Evolutionary conservation across 2,888 invertebrate species (phyloP), one percentile per base, ranked within the genome.

Genomic region (Ceriagrion tenellum): DNA sequence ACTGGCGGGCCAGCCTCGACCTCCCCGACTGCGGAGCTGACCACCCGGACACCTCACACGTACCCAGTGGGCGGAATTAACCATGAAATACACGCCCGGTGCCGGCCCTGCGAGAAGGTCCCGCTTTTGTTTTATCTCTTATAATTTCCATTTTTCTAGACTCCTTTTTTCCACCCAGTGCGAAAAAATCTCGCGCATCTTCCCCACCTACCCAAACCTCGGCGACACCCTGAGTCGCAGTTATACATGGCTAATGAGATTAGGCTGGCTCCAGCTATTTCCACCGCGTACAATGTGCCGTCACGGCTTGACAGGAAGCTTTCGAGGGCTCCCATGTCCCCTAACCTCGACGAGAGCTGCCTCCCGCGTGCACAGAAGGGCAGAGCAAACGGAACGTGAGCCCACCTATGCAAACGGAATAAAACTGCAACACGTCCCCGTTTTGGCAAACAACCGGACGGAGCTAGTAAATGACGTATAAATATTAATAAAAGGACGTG

Each of bases 161-260:
- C 26, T 81, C 81, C 30, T 81, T 35, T 81, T 81, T 13, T 81
- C 55, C 26, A 1, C 47, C 55, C 12, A 2, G 26, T 18, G 18
- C 55, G 55, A 23, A n/a, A 30, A 30, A 90, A 90, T 56, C 55
- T 56, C 90, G 55, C n/a, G n/a, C n/a, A 69, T 10, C 47, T 8
- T 47, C 47, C 47, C 47, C 2, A 47, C 2, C 47, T 47, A 47
- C 2, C 47, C 47, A 2, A 47, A 47, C 47, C 47, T 47, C 69
- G n/a, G 18, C 47, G n/a, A 26, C 47, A 47, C 40, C 40, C 18
- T 4, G 88, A 40, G 40, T 47, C n/a, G 55, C 56, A 59, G 56
- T 90, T 56, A 91, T 91, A 59, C 63, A 40, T 91, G 91, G 59
- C 91, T 91, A 91, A 91, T 91, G 91, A 91, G 91, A 91, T 91